phyloP scores from a whole-genome alignment of 2,888 invertebrate genomes.

The Drosophila nigritarsus region DNA sequence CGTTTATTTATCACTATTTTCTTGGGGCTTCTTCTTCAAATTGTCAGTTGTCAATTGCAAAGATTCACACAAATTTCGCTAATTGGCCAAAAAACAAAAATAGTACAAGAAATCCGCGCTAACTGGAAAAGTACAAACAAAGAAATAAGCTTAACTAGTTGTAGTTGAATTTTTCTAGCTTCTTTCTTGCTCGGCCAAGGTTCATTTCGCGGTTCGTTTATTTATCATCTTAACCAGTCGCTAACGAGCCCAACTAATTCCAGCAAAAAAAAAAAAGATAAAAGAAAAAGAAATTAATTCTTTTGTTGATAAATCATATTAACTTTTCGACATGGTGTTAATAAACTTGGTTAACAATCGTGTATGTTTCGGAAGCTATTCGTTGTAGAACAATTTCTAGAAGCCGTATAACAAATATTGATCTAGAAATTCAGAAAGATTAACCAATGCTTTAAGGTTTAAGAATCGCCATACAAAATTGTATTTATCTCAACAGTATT shows the following conservation, averaged over 20 bases:
- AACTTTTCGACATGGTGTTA: slow-evolving; percentile 30
- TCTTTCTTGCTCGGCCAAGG: slow-evolving; percentile 50
- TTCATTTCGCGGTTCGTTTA: slow-evolving; percentile 30
- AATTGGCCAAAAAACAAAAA: slow-evolving; percentile 35
- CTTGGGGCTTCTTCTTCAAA: slow-evolving; percentile 26
- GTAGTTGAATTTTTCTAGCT: slow-evolving; percentile 23
- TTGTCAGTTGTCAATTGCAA: slow-evolving; percentile 46
- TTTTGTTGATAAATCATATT: slow-evolving; percentile 21
- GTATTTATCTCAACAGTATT: not conserved
- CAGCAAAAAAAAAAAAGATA: not conserved
- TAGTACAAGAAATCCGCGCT: not conserved
- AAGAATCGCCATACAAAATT: not conserved
- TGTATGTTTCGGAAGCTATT: not conserved
- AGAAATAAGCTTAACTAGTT: slow-evolving; percentile 58
- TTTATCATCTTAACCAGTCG: slow-evolving; percentile 34
- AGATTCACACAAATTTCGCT: slow-evolving; percentile 47
- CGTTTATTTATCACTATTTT: slow-evolving; percentile 56
- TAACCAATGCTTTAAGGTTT: not conserved
- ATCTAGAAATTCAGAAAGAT: not conserved
- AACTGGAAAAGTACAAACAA: slow-evolving; percentile 52
- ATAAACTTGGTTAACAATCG: slow-evolving; percentile 8
- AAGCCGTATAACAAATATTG: not conserved
- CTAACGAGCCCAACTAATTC: slow-evolving; percentile 37
- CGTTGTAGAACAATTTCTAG: not conserved
- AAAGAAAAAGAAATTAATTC: slow-evolving; percentile 3